Percentiles rank a stretch among this genome's conserved stretches.
These are phyloP conservation scores for Coelinius sp. DNA, from an alignment of 2,888 invertebrate genomes.

Conservation along the genomic window DNA sequence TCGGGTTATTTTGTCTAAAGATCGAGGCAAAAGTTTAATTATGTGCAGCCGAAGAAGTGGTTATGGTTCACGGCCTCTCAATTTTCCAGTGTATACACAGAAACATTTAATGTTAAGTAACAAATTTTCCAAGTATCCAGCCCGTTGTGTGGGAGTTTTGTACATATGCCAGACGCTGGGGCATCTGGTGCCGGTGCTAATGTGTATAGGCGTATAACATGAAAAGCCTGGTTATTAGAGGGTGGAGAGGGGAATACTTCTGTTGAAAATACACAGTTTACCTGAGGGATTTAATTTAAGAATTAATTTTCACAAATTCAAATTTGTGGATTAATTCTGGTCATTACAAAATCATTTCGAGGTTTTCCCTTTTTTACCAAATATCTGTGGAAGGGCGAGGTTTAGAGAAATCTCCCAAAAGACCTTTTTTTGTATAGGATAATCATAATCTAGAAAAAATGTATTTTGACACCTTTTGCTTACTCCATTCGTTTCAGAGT, in stretches of 20 bases:
- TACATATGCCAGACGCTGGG: slow-evolving; percentile 17
- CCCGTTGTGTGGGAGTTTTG: not conserved
- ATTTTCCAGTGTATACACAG: slow-evolving; percentile 27
- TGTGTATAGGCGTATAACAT: slow-evolving; percentile 44
- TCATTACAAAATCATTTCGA: too few relatives aligned
- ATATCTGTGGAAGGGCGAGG: too few relatives aligned
- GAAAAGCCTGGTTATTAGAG: slow-evolving; percentile 40
- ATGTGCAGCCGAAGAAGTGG: not conserved
- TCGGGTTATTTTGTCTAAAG: slow-evolving; percentile 13
- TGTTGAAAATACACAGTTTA: slow-evolving; percentile 54
- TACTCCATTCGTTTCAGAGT: too few relatives aligned
- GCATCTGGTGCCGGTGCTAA: slow-evolving; percentile 24
- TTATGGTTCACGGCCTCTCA: slow-evolving; percentile 28
- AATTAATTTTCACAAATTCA: slow-evolving; percentile 35
- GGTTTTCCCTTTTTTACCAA: too few relatives aligned
- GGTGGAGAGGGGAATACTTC: too few relatives aligned
- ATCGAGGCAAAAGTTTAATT: slow-evolving; percentile 1
- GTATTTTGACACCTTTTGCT: too few relatives aligned
- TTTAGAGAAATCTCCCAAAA: too few relatives aligned
- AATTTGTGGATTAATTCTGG: not conserved
- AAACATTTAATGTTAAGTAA: slow-evolving; percentile 28
- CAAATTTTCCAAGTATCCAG: slow-evolving; percentile 30
- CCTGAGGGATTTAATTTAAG: slow-evolving; percentile 46
- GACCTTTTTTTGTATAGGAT: too few relatives aligned
- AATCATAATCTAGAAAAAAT: too few relatives aligned